A percentile compares a stretch with the other conserved stretches of the same genome.
These are phyloP conservation scores for Macaria liturata DNA, from an alignment of 2,888 invertebrate species.

Conservation along the genomic window DNA sequence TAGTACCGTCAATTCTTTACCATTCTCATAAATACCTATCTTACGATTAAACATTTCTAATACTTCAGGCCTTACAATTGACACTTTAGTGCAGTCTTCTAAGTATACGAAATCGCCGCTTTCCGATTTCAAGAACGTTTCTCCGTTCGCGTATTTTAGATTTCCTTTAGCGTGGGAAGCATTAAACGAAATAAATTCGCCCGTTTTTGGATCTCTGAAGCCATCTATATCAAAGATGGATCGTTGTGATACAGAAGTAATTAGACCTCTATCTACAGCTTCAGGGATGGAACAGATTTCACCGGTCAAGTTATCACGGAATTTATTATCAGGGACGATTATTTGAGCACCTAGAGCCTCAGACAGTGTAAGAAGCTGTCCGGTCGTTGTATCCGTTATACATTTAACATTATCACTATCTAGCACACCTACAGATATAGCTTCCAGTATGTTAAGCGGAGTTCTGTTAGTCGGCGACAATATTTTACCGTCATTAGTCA, in stretches of 20 bases:
- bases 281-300: constrained; percentile 91
- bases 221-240: constrained; percentile 97
- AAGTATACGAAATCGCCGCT: constrained; percentile 90
- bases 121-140: constrained; percentile 89
- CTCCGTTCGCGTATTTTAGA: constrained; percentile 88
- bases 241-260: constrained; percentile 93
- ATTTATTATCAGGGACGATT: constrained; percentile 88
- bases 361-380: constrained; percentile 91
- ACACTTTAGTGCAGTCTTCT: constrained; percentile 90
- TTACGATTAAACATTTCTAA: constrained; percentile 92
- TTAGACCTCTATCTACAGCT: constrained; percentile 94
- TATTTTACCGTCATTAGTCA: constrained; percentile 90
- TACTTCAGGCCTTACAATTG: constrained; percentile 92
- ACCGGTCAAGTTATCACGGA: constrained; percentile 88
- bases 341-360: constrained; percentile 93
- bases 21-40: constrained; percentile 91
- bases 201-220: constrained; percentile 91
- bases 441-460: constrained; percentile 91
- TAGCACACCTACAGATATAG: constrained; percentile 93
- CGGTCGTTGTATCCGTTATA: constrained; percentile 90
- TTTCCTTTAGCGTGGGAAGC: constrained; percentile 90
- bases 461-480: constrained; percentile 91
- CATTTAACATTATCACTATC: constrained; percentile 93
- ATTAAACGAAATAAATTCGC: constrained; percentile 93
- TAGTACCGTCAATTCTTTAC: constrained; percentile 91